Evolutionary conservation across 1,140 invertebrate genomes (phyloP).

Genomic region (Parasteatoda tepidariorum): DNA sequence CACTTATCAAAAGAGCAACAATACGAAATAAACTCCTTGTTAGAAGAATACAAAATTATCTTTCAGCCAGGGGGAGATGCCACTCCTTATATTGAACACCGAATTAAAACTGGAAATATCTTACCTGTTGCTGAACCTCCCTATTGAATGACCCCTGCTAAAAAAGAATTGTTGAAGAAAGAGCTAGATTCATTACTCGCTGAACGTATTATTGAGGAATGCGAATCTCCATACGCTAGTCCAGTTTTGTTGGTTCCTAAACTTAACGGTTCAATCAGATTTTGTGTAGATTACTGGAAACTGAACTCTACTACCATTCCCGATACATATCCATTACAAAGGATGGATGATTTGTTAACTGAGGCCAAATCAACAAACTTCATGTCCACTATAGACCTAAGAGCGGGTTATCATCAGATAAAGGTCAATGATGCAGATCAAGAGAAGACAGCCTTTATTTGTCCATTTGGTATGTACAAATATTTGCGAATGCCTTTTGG

Average conservation of each 20-base stretch:
- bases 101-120: slow-evolving; percentile 59
- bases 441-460: slow-evolving; percentile 65
- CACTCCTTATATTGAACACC: slow-evolving; percentile 31
- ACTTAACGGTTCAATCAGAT: slow-evolving; percentile 20
- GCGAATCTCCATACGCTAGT: slow-evolving; percentile 47
- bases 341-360: slow-evolving; percentile 69
- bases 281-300: slow-evolving; percentile 49
- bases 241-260: slow-evolving; percentile 62
- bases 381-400: slow-evolving; percentile 64
- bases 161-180: slow-evolving; percentile 54
- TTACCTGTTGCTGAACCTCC: slow-evolving; percentile 39
- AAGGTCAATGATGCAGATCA: slow-evolving; percentile 62
- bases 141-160: slow-evolving; percentile 25
- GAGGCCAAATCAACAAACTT: background rate
- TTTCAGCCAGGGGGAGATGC: slow-evolving; percentile 3
- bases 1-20: no score
- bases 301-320: slow-evolving; percentile 52
- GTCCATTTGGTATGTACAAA: background rate
- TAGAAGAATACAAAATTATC: background rate
- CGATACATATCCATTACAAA: slow-evolving; percentile 66
- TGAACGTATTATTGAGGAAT: slow-evolving; percentile 60
- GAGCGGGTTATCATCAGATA: slow-evolving; percentile 67
- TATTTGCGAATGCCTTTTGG: background rate
- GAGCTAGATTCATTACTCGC: slow-evolving; percentile 61
- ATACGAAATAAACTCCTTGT: background rate